Evolutionary conservation across 2,888 invertebrate species (phyloP).

Genomic region (Aspidiotus destructor): DNA sequence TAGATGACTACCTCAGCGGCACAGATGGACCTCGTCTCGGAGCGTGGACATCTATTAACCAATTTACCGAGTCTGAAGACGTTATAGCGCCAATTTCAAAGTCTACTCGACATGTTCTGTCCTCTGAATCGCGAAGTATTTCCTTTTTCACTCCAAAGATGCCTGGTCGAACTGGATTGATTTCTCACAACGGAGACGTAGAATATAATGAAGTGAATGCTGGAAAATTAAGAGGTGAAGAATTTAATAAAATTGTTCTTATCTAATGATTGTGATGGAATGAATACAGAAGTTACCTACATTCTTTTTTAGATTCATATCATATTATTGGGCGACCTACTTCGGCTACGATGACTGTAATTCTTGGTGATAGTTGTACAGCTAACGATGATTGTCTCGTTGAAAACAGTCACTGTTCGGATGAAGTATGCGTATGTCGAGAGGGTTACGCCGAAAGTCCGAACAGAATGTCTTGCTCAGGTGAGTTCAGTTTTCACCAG

Average conservation of each 20-base stretch:
- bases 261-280: background rate
- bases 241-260: background rate
- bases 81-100: conserved; percentile 62
- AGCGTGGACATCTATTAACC: conserved; percentile 56
- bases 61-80: conserved; percentile 70
- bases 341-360: conserved; percentile 54
- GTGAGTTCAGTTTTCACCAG: conserved; percentile 37
- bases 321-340: conserved; percentile 43
- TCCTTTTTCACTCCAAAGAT: conserved; percentile 27
- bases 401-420: conserved; percentile 60
- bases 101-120: conserved; percentile 64
- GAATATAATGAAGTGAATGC: conserved; percentile 25
- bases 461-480: conserved; percentile 57
- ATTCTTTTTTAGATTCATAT: conserved; percentile 22
- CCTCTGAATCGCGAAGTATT: conserved; percentile 27
- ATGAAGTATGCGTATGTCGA: conserved; percentile 64
- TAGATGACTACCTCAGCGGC: conserved; percentile 42
- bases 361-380: conserved; percentile 68
- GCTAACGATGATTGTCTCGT: conserved; percentile 58
- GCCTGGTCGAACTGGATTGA: conserved; percentile 11
- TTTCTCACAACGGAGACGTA: conserved; percentile 5
- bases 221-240: conserved; percentile 19
- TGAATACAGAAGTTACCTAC: background rate
- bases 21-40: conserved; percentile 65
- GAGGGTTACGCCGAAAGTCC: conserved; percentile 55